Conservation (phyloP, 2,113 vertebrate genomes). For the Chaetura pelagica region DNA sequence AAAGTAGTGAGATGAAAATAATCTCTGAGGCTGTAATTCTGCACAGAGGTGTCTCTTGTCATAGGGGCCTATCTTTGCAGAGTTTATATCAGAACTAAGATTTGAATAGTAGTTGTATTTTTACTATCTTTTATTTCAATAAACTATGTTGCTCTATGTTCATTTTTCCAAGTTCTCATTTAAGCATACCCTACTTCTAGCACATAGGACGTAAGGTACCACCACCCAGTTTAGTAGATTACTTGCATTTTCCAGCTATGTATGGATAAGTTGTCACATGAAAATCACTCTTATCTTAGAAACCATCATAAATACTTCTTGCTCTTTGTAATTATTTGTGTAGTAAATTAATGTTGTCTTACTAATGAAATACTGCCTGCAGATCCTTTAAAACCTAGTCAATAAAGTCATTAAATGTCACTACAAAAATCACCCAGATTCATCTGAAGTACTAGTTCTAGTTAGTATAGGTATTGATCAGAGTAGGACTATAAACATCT, state of each 20-base stretch:
- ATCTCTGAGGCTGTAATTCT: background rate
- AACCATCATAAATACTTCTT: background rate
- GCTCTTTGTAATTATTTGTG: background rate
- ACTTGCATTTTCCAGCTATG: background rate
- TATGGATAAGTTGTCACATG: background rate
- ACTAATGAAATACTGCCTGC: background rate
- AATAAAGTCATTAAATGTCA: background rate
- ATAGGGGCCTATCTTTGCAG: background rate
- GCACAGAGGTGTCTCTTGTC: background rate
- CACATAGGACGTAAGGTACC: background rate
- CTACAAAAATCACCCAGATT: background rate
- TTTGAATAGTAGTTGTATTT: background rate
- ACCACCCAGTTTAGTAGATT: background rate
- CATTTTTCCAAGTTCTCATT: background rate
- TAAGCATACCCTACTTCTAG: background rate
- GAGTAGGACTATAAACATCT: background rate
- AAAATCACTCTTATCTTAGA: background rate
- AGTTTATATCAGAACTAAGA: background rate
- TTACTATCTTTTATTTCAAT: background rate
- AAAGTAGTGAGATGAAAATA: background rate
- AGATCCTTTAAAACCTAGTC: background rate
- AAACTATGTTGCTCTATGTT: background rate
- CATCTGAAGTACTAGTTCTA: background rate
- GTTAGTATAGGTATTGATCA: background rate
- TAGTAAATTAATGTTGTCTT: background rate